Conservation (phyloP, 2,888 invertebrate species). For the Nomada ruficornis region DNA sequence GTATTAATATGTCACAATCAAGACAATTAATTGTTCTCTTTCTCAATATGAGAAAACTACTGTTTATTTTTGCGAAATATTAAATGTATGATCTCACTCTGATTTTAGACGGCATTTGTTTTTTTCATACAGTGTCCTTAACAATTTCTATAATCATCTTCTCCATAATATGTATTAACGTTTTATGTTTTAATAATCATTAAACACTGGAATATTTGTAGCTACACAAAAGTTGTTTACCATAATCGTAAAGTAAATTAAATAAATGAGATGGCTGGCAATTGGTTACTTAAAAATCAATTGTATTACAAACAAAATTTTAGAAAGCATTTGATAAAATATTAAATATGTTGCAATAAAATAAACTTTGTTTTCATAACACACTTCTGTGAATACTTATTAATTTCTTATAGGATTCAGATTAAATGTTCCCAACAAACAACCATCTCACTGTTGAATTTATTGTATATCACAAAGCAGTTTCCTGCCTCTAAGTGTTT, state of each 20-base stretch:
- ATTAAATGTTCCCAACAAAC: constrained; percentile 55
- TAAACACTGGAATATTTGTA: constrained; percentile 70
- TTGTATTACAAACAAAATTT: constrained; percentile 16
- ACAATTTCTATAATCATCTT: constrained; percentile 49
- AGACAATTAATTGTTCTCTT: constrained; percentile 62
- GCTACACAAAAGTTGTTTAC: constrained; percentile 61
- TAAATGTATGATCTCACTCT: constrained; percentile 72
- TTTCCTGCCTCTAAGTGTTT: constrained; percentile 59
- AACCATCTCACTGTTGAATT: constrained; percentile 72
- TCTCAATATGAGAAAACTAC: constrained; percentile 82
- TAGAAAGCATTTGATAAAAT: constrained; percentile 23
- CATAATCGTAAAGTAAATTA: constrained; percentile 67
- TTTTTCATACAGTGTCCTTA: constrained; percentile 54
- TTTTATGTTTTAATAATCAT: constrained; percentile 62
- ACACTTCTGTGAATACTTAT: constrained; percentile 16
- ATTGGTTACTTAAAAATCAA: constrained; percentile 44
- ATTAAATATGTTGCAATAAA: constrained; percentile 18
- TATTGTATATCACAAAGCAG: constrained; percentile 77
- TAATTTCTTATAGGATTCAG: constrained; percentile 15
- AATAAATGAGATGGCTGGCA: constrained; percentile 63
- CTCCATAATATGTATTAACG: constrained; percentile 48
- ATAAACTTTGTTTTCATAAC: constrained; percentile 23
- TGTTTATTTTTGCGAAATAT: constrained; percentile 62
- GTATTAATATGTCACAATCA: constrained; percentile 46
- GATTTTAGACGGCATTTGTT: constrained; percentile 68